Base-by-base conservation (phyloP, 53 echinoderm and acorn worm species). In the Patiria pectinifera region DNA sequence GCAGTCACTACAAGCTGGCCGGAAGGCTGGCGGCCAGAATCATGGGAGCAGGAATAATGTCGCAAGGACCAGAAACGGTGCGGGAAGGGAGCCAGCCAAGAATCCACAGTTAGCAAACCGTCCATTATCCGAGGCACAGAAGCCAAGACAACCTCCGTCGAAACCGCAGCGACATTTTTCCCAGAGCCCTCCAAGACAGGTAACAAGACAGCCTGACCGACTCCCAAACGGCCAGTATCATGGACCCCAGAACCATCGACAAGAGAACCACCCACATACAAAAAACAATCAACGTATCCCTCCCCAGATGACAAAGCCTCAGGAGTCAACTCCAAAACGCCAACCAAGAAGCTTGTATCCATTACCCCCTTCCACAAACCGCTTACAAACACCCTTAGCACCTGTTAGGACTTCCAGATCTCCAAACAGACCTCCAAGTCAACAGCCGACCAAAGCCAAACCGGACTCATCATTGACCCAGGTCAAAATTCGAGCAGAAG, bases 141-240 rank as follows among this genome's bases (percentile, higher is more conserved):
- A 22, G 45, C 46, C 69, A 13, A 45, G 15, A 13, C 46, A 21
- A 19, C 82, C 19, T 60, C 90, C 90, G 0, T 6, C 66, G 14
- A 90, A 90, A 82, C 90, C 90, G 13, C 77, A 90, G 80, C 90
- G 90, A 1, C 77, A 69, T 72, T 90, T 90, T 23, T 80, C 90
- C 3, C 80, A 80, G 48, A 90, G 90, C 26, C 90, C 90, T 45
- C 90, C 90, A 3, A 78, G 90, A 19, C 90, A 48, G 47, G 11
- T 80, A 2, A 46, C 47, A 11, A 62, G 26, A 45, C 66, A 69
- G n/a, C 14, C 80, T 15, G 21, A 45, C 19, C 25, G 10, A 0
- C 15, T 69, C 4, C 6, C 90, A 14, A 90, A 90, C 10, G 69
- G 90, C 11, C 69, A 69, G 22, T 59, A 59, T 59, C 78, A 26